These are phyloP conservation scores for Mormyrus hasselquistii DNA, from an alignment of 2,797 vertebrate species.

Conservation along the genomic window DNA sequence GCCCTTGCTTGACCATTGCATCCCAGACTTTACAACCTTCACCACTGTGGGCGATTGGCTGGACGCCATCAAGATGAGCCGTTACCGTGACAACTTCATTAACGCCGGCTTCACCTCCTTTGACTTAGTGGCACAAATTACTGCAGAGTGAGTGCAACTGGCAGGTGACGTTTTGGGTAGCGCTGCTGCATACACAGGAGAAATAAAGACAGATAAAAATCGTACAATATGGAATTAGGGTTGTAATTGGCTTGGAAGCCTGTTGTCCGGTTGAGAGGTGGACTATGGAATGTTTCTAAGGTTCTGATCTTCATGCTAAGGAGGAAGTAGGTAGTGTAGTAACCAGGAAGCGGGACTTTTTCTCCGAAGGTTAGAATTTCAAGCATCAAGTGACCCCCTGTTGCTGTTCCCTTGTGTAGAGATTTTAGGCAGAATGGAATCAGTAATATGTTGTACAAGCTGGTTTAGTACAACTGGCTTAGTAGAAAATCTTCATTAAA, in stretches of 20 bases:
- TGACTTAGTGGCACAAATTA: conserved; percentile 98
- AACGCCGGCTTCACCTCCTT: conserved; percentile 96
- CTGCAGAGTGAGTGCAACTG: conserved; percentile 54
- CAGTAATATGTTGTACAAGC: not conserved
- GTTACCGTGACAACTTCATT: conserved; percentile 96
- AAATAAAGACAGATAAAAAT: not conserved
- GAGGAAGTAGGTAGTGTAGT: not conserved
- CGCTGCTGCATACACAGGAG: not conserved
- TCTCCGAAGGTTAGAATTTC: not conserved
- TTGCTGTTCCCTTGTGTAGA: not conserved
- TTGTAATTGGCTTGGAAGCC: not conserved
- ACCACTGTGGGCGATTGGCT: conserved; percentile 98
- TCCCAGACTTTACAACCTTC: conserved; percentile 97
- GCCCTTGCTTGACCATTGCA: conserved; percentile 91
- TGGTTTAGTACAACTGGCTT: not conserved
- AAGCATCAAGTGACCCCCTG: not conserved
- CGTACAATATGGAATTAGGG: not conserved
- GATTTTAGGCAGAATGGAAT: not conserved
- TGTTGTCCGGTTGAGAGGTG: not conserved
- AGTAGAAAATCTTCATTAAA: not conserved
- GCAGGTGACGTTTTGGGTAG: conserved; percentile 13
- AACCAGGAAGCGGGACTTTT: not conserved
- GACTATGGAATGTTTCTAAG: not conserved
- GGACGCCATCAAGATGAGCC: conserved; percentile 98
- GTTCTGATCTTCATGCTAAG: not conserved